Base-by-base conservation (phyloP, 2,797 vertebrate species). In the Bucorvus abyssinicus region DNA sequence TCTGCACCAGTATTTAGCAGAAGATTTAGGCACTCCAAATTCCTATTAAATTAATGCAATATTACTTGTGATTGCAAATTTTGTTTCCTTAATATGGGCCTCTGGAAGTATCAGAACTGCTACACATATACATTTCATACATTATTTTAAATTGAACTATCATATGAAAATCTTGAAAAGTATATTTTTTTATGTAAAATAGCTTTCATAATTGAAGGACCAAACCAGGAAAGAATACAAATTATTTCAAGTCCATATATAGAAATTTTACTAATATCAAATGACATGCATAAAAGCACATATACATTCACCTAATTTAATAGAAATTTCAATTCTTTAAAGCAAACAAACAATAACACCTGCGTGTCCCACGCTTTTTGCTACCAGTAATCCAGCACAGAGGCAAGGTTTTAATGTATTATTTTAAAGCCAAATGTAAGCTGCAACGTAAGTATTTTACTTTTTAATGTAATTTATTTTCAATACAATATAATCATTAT, bases 1-100 rank as follows among this genome's bases (percentile, higher is more conserved):
- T 99, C 99, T 79, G 99, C 98, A 94, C 99, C 99, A 70, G 98
- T 99, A 97, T 99, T 99, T 90, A 99, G 98, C 94, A 99, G 98
- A 95, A 99, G 98, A 98, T 99, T 99, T 96, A 99, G 98, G 98
- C 99, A 99, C 97, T 99, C 99, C 97, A 99, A 98, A 97, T 99
- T 99, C 96, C 99, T 99, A 97, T 84, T 77, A 86, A 96, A 90
- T 61, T n/a, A 93, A 97, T 94, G 87, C 38, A 89, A 26, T 86
- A 45, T 90, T 95, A 94, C 67, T 94, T 84, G 32, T 20, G 60
- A 93, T 56, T 83, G 56, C 70, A 91, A 79, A 65, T 42, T 53
- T 50, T 60, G 56, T 71, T 87, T 70, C 34, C 53, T 77, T 73
- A 69, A 53, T 64, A 44, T 5, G 29, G n/a, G 45, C 42, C 36